Evolutionary conservation across 2,113 vertebrate species (phyloP).

Genomic region (Anas platyrhynchos): DNA sequence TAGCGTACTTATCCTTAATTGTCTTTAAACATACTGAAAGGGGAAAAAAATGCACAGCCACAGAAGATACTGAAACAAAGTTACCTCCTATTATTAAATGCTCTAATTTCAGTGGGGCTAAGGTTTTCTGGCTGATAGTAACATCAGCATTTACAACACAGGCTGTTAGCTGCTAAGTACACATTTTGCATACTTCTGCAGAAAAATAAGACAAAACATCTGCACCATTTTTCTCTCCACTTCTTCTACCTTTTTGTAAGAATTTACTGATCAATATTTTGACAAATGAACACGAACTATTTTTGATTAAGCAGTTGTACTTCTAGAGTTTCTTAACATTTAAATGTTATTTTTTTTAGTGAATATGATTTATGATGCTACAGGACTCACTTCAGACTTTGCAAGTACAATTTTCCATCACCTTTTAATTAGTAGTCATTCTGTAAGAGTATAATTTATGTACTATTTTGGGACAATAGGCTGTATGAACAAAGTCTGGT

Average conservation of each 20-base stretch:
- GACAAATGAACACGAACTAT: not conserved
- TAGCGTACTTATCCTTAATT: not conserved
- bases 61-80: not conserved
- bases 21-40: not conserved
- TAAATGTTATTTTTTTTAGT: not conserved
- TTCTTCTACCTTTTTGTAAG: not conserved
- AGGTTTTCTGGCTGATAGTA: not conserved
- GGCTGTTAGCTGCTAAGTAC: not conserved
- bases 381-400: not conserved
- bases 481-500: not conserved
- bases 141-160: not conserved
- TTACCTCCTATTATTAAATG: not conserved
- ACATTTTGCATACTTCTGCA: not conserved
- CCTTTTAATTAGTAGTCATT: conserved; percentile 35
- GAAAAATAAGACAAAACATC: not conserved
- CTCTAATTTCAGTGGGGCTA: not conserved
- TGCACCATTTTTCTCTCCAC: not conserved
- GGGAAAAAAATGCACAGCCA: not conserved
- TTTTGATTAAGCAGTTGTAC: not conserved
- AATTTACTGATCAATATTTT: conserved; percentile 16
- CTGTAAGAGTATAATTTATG: conserved; percentile 3
- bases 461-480: not conserved
- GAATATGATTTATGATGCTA: not conserved
- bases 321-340: not conserved
- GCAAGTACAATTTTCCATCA: conserved; percentile 12